phyloP scores from a whole-genome alignment of 2,797 vertebrate genomes.

The Trachurus trachurus region DNA sequence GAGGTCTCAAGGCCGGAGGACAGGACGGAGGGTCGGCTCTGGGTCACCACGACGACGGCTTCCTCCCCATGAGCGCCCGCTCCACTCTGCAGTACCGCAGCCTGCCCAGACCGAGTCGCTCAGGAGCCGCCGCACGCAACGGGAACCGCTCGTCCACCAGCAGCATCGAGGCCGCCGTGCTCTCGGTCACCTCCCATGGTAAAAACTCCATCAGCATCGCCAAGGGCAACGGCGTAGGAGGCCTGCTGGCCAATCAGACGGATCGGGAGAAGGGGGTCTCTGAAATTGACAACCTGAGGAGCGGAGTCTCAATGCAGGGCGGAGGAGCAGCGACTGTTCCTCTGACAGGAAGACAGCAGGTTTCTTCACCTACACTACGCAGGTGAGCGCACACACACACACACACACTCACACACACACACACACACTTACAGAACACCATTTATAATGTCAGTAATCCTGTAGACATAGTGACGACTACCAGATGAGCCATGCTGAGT shows the following conservation, averaged over 20 bases:
- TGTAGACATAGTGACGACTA: conserved; percentile 36
- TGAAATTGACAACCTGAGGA: conserved; percentile 90
- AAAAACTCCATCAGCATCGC: conserved; percentile 55
- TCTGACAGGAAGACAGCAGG: conserved; percentile 91
- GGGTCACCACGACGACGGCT: conserved; percentile 93
- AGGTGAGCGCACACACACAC: conserved; percentile 83
- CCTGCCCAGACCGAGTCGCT: conserved; percentile 95
- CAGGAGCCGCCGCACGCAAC: conserved; percentile 87
- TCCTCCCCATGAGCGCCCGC: conserved; percentile 90
- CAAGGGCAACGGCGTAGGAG: conserved; percentile 88
- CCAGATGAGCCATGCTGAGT: conserved; percentile 42
- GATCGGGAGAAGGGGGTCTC: conserved; percentile 97
- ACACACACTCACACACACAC: conserved; percentile 12
- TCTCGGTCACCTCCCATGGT: conserved; percentile 75
- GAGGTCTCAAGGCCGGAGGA: conserved; percentile 84
- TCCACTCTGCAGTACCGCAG: conserved; percentile 97
- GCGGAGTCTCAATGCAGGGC: conserved; percentile 84
- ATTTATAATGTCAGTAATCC: conserved; percentile 12
- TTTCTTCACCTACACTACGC: conserved; percentile 97
- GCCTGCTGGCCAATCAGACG: conserved; percentile 92
- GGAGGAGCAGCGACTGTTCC: conserved; percentile 82
- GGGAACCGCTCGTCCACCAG: conserved; percentile 98
- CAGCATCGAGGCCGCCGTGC: conserved; percentile 96
- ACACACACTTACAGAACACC: not conserved
- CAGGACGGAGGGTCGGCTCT: conserved; percentile 79